Percentiles rank a stretch among this genome's conserved stretches.
These are phyloP conservation scores for Lanius collurio DNA, from an alignment of 2,113 vertebrate genomes.

Conservation along the genomic window DNA sequence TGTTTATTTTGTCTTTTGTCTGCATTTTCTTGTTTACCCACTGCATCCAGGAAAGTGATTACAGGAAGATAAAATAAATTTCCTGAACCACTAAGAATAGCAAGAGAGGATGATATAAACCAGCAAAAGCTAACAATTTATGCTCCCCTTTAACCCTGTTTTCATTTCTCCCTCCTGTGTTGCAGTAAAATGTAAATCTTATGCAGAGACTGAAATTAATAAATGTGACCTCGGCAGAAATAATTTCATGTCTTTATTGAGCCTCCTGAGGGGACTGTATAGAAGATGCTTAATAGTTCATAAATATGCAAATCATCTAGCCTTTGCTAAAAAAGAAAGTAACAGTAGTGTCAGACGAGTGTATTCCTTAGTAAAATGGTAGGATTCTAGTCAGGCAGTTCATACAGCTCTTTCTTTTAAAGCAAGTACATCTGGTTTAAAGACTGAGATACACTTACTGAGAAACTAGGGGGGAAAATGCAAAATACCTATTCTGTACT, in stretches of 20 bases:
- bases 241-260: constrained; percentile 58
- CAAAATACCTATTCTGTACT: not conserved
- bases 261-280: not conserved
- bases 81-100: constrained; percentile 6
- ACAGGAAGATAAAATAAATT: constrained; percentile 62
- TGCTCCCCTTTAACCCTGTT: constrained; percentile 31
- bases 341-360: not conserved
- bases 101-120: constrained; percentile 25
- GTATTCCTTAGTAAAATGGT: not conserved
- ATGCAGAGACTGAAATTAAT: constrained; percentile 54
- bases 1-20: constrained; percentile 62
- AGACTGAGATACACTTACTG: not conserved
- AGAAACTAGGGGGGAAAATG: not conserved
- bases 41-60: constrained; percentile 40
- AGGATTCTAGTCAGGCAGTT: not conserved
- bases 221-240: constrained; percentile 48
- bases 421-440: not conserved
- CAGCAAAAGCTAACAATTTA: constrained; percentile 22
- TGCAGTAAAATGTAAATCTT: constrained; percentile 61
- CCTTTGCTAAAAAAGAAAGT: not conserved
- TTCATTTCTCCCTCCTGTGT: constrained; percentile 34
- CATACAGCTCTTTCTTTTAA: not conserved
- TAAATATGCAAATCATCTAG: constrained; percentile 47
- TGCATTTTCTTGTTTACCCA: constrained; percentile 61
- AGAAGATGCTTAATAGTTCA: constrained; percentile 48